Base-by-base conservation (phyloP, 2,888 invertebrate genomes). In the Yponomeuta evonymella region DNA sequence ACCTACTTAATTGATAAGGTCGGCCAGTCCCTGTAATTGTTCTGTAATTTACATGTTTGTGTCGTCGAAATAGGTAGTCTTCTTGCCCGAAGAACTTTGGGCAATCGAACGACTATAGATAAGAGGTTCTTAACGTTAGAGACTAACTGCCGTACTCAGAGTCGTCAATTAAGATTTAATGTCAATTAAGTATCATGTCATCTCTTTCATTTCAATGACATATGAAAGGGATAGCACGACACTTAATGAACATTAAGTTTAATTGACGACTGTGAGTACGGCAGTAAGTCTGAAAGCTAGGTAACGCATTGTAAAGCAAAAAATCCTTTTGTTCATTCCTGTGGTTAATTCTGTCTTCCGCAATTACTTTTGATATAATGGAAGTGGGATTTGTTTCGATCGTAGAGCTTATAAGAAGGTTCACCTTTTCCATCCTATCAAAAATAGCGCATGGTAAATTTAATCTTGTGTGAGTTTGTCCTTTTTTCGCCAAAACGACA, bases 51-150 rank as follows among this genome's bases (percentile, higher is more conserved):
- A 58, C 12, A 58, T 66, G 33, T 67, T 71, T 72, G 73, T 75
- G 70, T 75, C 73, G 73, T 76, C 72, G 72, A 74, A 69, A 67
- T 36, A 64, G 70, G 70, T 73, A 58, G 90, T 90, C 90, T 88
- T 88, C 89, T 82, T 89, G 87, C 86, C 88, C 88, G 84, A 88
- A 80, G 58, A 70, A 48, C 70, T 87, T 90, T 89, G 88, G 83
- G 85, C 87, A 88, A 80, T 75, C 74, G 84, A 87, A 85, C 79
- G 90, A 87, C 88, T 81, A 75, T 75, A 72, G 65, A 29, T 12
- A 15, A 12, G 51, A 58, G 12, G 1, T 58, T 58, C 4, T 15
- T 36, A 78, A 76, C 76, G 70, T 71, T 78, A 78, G 80, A 84
- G 83, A 85, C 83, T 83, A 82, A n/a, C n/a, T n/a, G n/a, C n/a